phyloP scores from a whole-genome alignment of 2,888 invertebrate species.

The Hartigia nigra region DNA sequence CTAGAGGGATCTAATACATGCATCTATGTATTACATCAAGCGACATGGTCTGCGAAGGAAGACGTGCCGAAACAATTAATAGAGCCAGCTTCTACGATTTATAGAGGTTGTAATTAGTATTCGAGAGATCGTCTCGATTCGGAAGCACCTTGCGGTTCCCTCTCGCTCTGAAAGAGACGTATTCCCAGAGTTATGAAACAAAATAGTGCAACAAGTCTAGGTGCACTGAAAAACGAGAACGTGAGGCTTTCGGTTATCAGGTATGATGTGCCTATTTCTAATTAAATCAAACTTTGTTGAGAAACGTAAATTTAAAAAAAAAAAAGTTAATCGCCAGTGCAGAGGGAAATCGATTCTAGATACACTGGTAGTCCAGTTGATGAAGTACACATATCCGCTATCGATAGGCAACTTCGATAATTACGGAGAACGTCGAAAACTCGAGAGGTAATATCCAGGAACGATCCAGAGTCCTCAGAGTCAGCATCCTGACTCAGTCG shows the following conservation, averaged over 20 bases:
- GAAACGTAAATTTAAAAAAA: neutral
- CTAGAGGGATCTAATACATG: neutral
- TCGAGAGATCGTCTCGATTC: neutral
- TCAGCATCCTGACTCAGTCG: neutral
- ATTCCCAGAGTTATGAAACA: neutral
- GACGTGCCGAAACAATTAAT: neutral
- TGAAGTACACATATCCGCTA: neutral
- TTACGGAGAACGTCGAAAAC: neutral
- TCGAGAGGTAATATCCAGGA: neutral
- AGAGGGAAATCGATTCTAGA: neutral
- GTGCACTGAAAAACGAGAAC: neutral
- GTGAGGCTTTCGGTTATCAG: neutral
- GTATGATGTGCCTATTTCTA: constrained; percentile 20
- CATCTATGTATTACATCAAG: neutral
- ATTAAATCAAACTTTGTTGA: constrained; percentile 34
- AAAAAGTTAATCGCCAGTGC: neutral
- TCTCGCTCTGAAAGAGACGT: neutral
- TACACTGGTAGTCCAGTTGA: neutral
- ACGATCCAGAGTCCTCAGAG: no score
- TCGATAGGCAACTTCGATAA: neutral
- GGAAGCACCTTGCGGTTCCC: neutral
- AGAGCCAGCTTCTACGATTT: neutral
- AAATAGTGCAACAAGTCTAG: neutral
- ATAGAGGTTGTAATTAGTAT: neutral
- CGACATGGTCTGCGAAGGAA: neutral